These are phyloP conservation scores for Gymnoscopelus braueri DNA, from an alignment of 2,797 vertebrate genomes.

Conservation along the genomic window DNA sequence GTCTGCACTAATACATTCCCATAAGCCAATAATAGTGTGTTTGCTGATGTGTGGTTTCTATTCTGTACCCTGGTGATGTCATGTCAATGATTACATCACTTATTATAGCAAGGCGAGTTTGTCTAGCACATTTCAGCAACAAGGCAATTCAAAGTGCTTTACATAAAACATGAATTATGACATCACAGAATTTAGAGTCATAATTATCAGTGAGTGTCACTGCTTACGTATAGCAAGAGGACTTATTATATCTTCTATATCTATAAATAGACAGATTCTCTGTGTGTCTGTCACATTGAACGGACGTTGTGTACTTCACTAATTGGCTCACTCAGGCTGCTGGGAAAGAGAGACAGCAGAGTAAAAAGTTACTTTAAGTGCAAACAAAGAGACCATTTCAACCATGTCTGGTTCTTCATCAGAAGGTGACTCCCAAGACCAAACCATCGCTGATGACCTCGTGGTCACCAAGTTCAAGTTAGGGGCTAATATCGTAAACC, in stretches of 20 bases:
- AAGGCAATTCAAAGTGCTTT: too few relatives aligned
- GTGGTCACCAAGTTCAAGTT: slow-evolving; percentile 98
- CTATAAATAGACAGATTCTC: too few relatives aligned
- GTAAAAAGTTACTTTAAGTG: slow-evolving; percentile 76
- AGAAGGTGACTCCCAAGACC: slow-evolving; percentile 94
- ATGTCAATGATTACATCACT: slow-evolving; percentile 14
- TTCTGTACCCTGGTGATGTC: slow-evolving; percentile 8
- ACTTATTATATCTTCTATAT: too few relatives aligned
- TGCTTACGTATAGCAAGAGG: too few relatives aligned
- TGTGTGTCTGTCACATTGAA: slow-evolving; percentile 30
- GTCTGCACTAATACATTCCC: slow-evolving; percentile 49
- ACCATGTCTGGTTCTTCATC: slow-evolving; percentile 86
- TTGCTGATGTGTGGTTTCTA: slow-evolving; percentile 20
- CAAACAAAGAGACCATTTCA: slow-evolving; percentile 55
- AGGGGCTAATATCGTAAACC: slow-evolving; percentile 94
- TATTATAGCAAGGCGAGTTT: too few relatives aligned
- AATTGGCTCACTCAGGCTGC: slow-evolving; percentile 57
- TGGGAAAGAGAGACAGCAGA: background rate
- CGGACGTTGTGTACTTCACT: slow-evolving; percentile 68
- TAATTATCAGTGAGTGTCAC: too few relatives aligned
- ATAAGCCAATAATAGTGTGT: slow-evolving; percentile 47
- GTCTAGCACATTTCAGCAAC: too few relatives aligned
- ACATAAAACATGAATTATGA: too few relatives aligned
- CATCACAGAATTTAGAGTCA: too few relatives aligned
- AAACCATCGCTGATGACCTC: slow-evolving; percentile 95